phyloP scores from a whole-genome alignment of 2,888 invertebrate species.

The Nemoura dubitans region DNA sequence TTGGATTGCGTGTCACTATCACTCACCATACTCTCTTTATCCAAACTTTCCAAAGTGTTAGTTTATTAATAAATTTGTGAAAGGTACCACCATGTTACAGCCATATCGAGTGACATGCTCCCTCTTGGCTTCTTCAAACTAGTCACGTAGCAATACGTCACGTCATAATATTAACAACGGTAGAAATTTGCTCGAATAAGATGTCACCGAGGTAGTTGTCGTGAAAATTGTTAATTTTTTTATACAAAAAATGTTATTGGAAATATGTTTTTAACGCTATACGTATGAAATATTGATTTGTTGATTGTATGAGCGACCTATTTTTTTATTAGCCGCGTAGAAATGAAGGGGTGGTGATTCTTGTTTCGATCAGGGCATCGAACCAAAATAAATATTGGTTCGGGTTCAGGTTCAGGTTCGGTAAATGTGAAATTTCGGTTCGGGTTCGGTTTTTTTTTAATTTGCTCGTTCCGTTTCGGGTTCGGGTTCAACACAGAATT shows the following conservation, averaged over 20 bases:
- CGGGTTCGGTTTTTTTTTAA: too few relatives aligned
- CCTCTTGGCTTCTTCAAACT: background rate
- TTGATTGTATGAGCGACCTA: too few relatives aligned
- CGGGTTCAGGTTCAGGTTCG: too few relatives aligned
- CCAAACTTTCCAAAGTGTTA: constrained; percentile 38
- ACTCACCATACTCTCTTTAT: constrained; percentile 34
- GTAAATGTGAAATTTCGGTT: too few relatives aligned
- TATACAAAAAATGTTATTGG: background rate
- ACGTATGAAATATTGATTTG: too few relatives aligned
- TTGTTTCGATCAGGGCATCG: too few relatives aligned
- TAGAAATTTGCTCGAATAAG: background rate
- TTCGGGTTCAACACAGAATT: too few relatives aligned
- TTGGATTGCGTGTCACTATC: background rate
- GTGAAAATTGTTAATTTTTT: background rate
- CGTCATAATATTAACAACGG: background rate
- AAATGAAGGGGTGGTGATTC: too few relatives aligned
- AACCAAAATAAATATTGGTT: too few relatives aligned
- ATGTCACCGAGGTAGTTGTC: background rate
- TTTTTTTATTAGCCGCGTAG: too few relatives aligned
- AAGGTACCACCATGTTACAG: constrained; percentile 39
- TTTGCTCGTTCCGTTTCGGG: too few relatives aligned
- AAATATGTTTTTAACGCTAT: too few relatives aligned
- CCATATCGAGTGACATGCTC: constrained; percentile 21
- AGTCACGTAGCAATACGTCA: background rate
- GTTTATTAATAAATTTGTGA: constrained; percentile 41